A percentile compares a stretch with the other conserved stretches of the same genome.
phyloP scores from a whole-genome alignment of 2,797 vertebrate species.

The Mormyrus proboscirostris region DNA sequence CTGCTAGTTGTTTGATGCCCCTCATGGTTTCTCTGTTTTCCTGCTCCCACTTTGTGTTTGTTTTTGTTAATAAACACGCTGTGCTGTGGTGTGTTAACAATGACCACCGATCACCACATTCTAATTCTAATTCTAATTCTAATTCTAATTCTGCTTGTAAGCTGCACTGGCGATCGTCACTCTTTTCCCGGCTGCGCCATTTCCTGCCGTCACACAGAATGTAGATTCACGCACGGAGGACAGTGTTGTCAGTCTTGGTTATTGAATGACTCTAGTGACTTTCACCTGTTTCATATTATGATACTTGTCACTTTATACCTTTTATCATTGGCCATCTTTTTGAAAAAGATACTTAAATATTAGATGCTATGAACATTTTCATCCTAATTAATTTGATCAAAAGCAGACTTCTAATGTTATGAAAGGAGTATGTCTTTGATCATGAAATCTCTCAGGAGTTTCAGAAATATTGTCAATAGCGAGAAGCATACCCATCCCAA shows the following conservation, averaged over 20 bases:
- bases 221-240: neutral
- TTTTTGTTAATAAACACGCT: neutral
- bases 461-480: neutral
- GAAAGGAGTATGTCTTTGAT: neutral
- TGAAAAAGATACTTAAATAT: neutral
- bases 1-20: neutral
- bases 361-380: neutral
- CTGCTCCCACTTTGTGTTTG: neutral
- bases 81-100: too few species aligned
- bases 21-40: neutral
- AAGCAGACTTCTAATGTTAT: neutral
- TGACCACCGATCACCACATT: too few species aligned
- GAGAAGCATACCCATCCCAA: neutral
- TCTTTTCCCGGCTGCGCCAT: neutral
- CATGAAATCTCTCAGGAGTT: neutral
- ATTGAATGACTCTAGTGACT: neutral
- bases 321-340: neutral
- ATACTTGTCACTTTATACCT: neutral
- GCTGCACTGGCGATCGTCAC: neutral
- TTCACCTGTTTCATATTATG: neutral
- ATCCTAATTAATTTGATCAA: neutral
- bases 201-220: neutral
- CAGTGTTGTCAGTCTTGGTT: neutral
- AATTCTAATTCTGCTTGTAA: neutral
- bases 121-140: too few species aligned